Conservation (phyloP, 92 coral and sea anemone species). For the Zoanthus sansibaricus region DNA sequence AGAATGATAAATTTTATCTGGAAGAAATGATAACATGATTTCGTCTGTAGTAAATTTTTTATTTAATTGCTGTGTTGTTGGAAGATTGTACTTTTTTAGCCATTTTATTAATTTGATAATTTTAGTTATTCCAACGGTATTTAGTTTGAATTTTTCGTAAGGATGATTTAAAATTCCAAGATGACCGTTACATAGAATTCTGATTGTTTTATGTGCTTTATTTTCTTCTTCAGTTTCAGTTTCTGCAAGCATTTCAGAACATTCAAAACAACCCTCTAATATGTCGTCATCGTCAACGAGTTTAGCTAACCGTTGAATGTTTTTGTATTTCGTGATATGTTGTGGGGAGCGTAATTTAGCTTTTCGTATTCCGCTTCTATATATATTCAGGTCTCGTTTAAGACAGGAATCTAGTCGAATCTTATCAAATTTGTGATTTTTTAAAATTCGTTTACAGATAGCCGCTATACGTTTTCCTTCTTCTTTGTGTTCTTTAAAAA, state of each 20-base stretch:
- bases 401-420: not conserved
- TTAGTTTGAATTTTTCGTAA: not conserved
- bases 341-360: not conserved
- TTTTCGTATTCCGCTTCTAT: not conserved
- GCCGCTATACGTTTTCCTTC: not conserved
- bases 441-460: not conserved
- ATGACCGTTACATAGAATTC: not conserved
- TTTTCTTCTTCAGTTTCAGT: not conserved
- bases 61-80: not conserved
- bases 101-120: not conserved
- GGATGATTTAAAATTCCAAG: no score
- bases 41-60: not conserved
- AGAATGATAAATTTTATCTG: not conserved
- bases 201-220: not conserved
- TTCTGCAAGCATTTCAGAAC: not conserved
- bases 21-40: not conserved
- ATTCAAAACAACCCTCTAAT: not conserved
- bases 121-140: not conserved
- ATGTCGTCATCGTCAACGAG: not conserved
- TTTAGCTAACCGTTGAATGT: not conserved
- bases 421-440: not conserved
- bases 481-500: not conserved
- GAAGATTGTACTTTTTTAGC: not conserved
- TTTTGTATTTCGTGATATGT: no score
- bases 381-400: slow-evolving; percentile 5